These are phyloP conservation scores for Sapajus apella DNA, from an alignment of 2,113 vertebrate genomes.

Conservation along the genomic window DNA sequence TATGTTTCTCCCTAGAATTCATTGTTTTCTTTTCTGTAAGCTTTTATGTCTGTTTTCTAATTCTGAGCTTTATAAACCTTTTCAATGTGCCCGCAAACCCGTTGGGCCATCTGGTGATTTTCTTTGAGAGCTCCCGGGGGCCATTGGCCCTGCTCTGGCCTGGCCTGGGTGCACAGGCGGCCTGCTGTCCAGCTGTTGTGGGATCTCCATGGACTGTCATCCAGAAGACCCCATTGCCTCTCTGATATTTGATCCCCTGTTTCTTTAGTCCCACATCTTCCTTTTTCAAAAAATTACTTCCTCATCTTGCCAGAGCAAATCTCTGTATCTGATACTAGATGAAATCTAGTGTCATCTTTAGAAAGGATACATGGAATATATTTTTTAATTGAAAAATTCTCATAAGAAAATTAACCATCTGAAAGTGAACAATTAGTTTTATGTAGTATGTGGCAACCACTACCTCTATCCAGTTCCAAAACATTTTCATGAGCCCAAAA, in stretches of 20 bases:
- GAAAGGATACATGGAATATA: not conserved
- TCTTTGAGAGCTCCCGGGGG: not conserved
- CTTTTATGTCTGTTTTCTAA: not conserved
- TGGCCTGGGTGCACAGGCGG: fast-evolving
- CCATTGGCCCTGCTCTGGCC: no score
- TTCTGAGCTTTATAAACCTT: not conserved
- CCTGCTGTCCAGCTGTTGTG: no score
- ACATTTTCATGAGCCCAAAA: not conserved
- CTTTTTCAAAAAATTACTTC: not conserved
- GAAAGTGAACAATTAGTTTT: no score
- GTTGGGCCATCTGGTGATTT: not conserved
- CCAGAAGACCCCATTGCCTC: not conserved
- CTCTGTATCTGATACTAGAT: no score
- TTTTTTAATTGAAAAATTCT: not conserved
- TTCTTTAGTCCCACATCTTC: not conserved
- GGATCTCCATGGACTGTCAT: not conserved
- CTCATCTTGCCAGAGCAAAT: not conserved
- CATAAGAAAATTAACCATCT: not conserved
- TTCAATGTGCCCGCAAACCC: not conserved
- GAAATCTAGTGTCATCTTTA: not conserved
- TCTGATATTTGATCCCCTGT: not conserved
- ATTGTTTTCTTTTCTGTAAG: not conserved
- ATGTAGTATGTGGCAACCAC: not conserved
- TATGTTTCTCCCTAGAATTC: not conserved
- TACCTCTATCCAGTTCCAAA: no score